phyloP scores from a whole-genome alignment of 2,888 invertebrate genomes.

The Trichogramma dendrolimi region DNA sequence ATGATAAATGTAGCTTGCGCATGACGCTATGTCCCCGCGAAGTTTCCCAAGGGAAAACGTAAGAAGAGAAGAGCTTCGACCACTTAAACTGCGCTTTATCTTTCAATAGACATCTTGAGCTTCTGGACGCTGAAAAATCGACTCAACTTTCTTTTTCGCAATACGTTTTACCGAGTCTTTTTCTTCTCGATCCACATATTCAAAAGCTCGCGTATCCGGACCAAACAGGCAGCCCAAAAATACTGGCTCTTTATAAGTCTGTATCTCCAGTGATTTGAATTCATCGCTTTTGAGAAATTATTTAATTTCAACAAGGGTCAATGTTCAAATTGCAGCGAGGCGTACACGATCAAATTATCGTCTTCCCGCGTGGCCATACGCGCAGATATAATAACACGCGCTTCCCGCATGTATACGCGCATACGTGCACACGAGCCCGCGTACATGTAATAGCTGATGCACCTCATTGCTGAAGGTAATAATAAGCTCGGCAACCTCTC shows the following conservation, averaged over 20 bases:
- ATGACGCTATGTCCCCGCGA: conserved; percentile 27
- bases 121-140: conserved; percentile 15
- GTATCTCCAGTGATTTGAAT: background rate
- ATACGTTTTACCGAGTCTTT: too few relatives aligned
- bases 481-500: conserved; percentile 36
- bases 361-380: background rate
- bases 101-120: conserved; percentile 26
- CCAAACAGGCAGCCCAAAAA: background rate
- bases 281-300: background rate
- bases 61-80: conserved; percentile 21
- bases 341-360: conserved; percentile 22
- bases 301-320: conserved; percentile 2
- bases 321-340: conserved; percentile 20
- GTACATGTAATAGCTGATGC: conserved; percentile 7
- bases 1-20: conserved; percentile 43
- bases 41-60: conserved; percentile 16
- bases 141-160: too few relatives aligned
- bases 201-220: background rate
- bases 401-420: too few relatives aligned
- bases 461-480: conserved; percentile 38
- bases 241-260: background rate
- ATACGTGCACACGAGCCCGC: background rate
- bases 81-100: conserved; percentile 30
- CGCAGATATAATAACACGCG: too few relatives aligned
- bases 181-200: background rate